Conservation (phyloP, 37 sponge, comb jelly and placozoan genomes). For the Beroe forskalii region DNA sequence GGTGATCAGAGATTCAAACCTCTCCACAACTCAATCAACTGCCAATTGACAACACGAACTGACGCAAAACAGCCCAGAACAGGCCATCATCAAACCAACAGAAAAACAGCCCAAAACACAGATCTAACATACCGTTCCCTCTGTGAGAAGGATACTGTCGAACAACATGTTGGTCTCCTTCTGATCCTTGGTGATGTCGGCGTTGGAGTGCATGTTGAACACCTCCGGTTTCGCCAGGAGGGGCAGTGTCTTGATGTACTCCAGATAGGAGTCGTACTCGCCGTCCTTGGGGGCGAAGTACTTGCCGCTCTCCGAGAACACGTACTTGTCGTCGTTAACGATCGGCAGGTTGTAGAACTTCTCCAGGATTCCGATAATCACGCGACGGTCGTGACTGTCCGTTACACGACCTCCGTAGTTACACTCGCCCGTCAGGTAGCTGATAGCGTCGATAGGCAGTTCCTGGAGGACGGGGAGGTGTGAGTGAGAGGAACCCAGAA, state of each 20-base stretch:
- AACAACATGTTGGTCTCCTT: conserved; percentile 93
- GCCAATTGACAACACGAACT: no score
- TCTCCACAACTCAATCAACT: no score
- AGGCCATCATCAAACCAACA: no score
- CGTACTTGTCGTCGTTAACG: conserved; percentile 71
- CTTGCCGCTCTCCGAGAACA: conserved; percentile 86
- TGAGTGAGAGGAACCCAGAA: no score
- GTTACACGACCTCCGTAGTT: conserved; percentile 99
- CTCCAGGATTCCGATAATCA: conserved; percentile 88
- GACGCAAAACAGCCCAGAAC: no score
- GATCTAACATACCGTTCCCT: conserved; percentile 67
- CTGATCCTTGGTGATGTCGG: conserved; percentile 99
- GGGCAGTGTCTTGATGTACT: conserved; percentile 87
- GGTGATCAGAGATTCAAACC: no score
- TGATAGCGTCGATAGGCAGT: conserved; percentile 90
- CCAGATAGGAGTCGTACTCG: conserved; percentile 91
- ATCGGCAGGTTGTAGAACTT: conserved; percentile 90
- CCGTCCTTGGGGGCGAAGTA: conserved; percentile 89
- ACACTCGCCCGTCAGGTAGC: conserved; percentile 96
- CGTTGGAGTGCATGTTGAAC: conserved; percentile 98
- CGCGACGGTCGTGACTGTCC: conserved; percentile 95
- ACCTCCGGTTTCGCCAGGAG: conserved; percentile 94
- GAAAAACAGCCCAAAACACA: not conserved
- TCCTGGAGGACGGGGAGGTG: conserved; percentile 76
- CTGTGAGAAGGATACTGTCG: conserved; percentile 95